Conservation (phyloP, 2,888 invertebrate genomes). For the Calliphora vomitoria region DNA sequence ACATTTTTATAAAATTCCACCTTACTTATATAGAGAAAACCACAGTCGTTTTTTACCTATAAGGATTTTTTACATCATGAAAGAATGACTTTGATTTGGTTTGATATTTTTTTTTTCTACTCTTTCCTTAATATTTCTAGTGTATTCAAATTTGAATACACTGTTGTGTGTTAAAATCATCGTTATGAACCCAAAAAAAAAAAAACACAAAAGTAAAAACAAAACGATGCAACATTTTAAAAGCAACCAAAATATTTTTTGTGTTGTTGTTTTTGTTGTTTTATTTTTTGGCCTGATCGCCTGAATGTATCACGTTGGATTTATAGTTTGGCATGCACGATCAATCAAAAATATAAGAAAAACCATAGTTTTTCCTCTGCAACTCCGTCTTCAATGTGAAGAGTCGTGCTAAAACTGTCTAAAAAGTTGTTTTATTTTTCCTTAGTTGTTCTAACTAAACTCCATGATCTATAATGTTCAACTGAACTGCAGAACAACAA, state of each 20-base stretch:
- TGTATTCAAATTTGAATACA: conserved; percentile 64
- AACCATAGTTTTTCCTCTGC: conserved; percentile 75
- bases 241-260: conserved; percentile 51
- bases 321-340: conserved; percentile 85
- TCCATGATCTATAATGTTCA: conserved; percentile 65
- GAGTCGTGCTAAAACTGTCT: conserved; percentile 74
- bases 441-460: conserved; percentile 59
- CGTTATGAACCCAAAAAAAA: conserved; percentile 63
- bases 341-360: conserved; percentile 83
- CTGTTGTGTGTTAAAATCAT: conserved; percentile 53
- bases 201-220: conserved; percentile 38
- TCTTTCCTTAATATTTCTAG: conserved; percentile 29
- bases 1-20: too few relatives aligned
- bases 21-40: background rate
- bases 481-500: background rate
- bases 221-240: conserved; percentile 67
- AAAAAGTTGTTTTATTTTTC: conserved; percentile 58
- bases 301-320: conserved; percentile 85
- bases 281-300: conserved; percentile 83
- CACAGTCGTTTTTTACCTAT: background rate
- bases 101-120: conserved; percentile 33
- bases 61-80: background rate
- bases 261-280: conserved; percentile 41
- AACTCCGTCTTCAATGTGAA: conserved; percentile 74
- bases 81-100: conserved; percentile 64